Conservation (phyloP, 2,797 vertebrate species). For the Eulemur mongoz region DNA sequence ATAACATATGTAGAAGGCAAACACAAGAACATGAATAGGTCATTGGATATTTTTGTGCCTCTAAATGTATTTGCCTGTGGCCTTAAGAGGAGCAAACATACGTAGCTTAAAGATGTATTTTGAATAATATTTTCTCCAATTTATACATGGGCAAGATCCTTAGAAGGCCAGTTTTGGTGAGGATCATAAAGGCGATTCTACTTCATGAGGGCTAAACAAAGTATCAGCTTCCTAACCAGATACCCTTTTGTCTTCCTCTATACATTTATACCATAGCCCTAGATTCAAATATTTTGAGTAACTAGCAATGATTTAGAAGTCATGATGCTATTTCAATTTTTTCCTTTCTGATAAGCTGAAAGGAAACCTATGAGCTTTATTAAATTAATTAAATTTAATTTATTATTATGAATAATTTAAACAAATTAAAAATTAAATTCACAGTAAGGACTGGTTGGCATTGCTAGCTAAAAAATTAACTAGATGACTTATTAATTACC, state of each 20-base stretch:
- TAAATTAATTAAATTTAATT: background rate
- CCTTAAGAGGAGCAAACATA: background rate
- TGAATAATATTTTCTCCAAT: background rate
- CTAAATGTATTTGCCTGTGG: background rate
- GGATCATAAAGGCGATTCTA: background rate
- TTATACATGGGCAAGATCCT: background rate
- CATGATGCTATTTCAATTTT: background rate
- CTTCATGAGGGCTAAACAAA: background rate
- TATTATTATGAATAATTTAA: background rate
- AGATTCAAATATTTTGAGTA: slow-evolving; percentile 8
- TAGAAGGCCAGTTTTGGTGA: background rate
- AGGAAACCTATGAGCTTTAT: background rate
- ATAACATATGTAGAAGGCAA: background rate
- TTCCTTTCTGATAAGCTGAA: background rate
- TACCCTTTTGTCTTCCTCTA: background rate
- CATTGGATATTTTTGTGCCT: background rate
- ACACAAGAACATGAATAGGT: too few species aligned
- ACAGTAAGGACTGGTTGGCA: background rate
- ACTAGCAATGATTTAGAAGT: background rate
- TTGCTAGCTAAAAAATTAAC: background rate
- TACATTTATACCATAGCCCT: background rate
- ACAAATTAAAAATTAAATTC: background rate
- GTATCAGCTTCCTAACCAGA: background rate
- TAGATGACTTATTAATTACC: background rate
- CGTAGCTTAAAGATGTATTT: background rate